A percentile compares a stretch with the other conserved stretches of the same genome.
Evolutionary conservation across 2,888 invertebrate species (phyloP).

Genomic region (Ametastegia equiseti): DNA sequence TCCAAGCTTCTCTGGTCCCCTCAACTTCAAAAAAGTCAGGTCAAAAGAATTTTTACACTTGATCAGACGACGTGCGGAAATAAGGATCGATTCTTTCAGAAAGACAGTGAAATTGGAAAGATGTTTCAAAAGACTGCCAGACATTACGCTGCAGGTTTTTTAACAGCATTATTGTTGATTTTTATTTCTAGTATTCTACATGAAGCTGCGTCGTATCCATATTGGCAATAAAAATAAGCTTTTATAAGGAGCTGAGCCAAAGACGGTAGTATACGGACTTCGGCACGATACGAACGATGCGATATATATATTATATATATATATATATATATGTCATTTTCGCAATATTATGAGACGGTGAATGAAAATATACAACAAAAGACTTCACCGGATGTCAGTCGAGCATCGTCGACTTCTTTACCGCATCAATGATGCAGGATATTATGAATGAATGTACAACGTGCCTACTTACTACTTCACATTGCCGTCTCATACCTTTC

Average conservation of each 20-base stretch:
- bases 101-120: no score
- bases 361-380: conserved; percentile 16
- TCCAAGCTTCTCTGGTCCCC: no score
- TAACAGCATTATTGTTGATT: neutral
- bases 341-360: conserved; percentile 1
- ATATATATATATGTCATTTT: neutral
- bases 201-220: neutral
- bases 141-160: no score
- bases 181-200: neutral
- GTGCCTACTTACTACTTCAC: no score
- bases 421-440: conserved; percentile 9
- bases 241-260: conserved; percentile 1
- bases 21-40: no score
- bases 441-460: neutral
- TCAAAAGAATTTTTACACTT: no score
- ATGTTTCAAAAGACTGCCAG: no score
- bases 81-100: no score
- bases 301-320: neutral
- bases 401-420: neutral
- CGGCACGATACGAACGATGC: neutral
- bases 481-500: neutral
- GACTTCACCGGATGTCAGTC: conserved; percentile 7
- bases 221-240: conserved; percentile 15
- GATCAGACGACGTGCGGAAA: no score
- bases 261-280: neutral